Conservation (phyloP, 2,888 invertebrate genomes). For the Hipparchia semele region DNA sequence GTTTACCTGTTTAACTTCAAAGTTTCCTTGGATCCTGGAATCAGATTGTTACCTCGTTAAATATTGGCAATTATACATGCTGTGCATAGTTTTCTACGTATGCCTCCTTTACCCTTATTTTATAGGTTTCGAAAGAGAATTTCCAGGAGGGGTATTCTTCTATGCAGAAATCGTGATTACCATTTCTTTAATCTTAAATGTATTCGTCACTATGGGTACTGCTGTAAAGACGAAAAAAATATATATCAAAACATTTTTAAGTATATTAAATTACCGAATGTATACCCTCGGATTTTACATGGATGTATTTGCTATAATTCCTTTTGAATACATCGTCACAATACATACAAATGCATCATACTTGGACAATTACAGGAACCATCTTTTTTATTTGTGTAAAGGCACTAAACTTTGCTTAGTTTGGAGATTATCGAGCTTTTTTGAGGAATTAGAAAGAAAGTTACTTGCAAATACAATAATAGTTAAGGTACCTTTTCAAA, state of each 20-base stretch:
- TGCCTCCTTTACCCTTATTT: slow-evolving; percentile 77
- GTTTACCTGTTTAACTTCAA: slow-evolving; percentile 67
- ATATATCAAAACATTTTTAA: slow-evolving; percentile 60
- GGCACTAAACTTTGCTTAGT: slow-evolving; percentile 79
- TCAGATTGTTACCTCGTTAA: slow-evolving; percentile 69
- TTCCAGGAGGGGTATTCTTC: slow-evolving; percentile 66
- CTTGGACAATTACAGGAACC: slow-evolving; percentile 65
- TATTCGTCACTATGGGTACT: slow-evolving; percentile 69
- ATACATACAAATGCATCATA: slow-evolving; percentile 64
- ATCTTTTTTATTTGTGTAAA: slow-evolving; percentile 76
- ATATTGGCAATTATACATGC: slow-evolving; percentile 77
- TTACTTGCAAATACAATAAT: slow-evolving; percentile 66
- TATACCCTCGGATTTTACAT: slow-evolving; percentile 77
- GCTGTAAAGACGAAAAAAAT: slow-evolving; percentile 75
- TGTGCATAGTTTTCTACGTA: slow-evolving; percentile 66
- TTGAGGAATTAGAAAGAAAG: slow-evolving; percentile 70
- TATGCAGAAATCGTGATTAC: slow-evolving; percentile 67
- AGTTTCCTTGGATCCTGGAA: slow-evolving; percentile 78
- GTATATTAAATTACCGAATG: slow-evolving; percentile 69
- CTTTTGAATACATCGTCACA: slow-evolving; percentile 74
- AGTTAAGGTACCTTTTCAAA: slow-evolving; percentile 58
- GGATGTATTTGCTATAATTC: slow-evolving; percentile 75
- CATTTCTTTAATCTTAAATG: slow-evolving; percentile 67
- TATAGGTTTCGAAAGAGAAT: slow-evolving; percentile 67
- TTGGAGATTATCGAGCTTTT: slow-evolving; percentile 75